A percentile compares a stretch with the other conserved stretches of the same genome.
These are phyloP conservation scores for Scelioninae gen. 1 DNA, from an alignment of 2,888 invertebrate genomes.

Conservation along the genomic window DNA sequence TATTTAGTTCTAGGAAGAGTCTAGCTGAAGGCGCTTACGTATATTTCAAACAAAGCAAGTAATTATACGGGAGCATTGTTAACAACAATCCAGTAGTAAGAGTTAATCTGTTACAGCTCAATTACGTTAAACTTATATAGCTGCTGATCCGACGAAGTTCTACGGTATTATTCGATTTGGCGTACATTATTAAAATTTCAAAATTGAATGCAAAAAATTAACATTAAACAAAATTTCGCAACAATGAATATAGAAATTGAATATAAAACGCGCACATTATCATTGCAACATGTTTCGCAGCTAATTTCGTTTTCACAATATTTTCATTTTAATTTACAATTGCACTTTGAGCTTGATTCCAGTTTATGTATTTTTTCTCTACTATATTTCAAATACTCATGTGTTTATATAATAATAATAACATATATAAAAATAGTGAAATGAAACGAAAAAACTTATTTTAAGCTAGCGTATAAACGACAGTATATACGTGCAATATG, in stretches of 20 bases:
- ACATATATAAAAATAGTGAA: too few species aligned
- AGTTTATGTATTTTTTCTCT: background rate
- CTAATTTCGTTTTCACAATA: background rate
- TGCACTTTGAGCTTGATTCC: background rate
- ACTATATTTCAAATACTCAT: too few species aligned
- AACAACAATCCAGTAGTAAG: background rate
- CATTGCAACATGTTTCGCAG: background rate
- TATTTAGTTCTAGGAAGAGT: too few species aligned
- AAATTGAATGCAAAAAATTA: too few species aligned
- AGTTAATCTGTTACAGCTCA: constrained; percentile 20
- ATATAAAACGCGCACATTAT: background rate
- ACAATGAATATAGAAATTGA: too few species aligned
- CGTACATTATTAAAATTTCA: too few species aligned
- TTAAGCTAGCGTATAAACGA: too few species aligned
- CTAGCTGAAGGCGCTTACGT: background rate
- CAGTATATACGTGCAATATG: too few species aligned
- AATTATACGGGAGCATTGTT: constrained; percentile 6
- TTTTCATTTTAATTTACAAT: background rate
- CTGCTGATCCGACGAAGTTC: background rate
- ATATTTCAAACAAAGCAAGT: constrained; percentile 8
- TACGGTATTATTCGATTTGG: background rate
- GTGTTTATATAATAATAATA: too few species aligned
- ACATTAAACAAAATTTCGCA: too few species aligned
- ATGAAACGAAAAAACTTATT: too few species aligned
- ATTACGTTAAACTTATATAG: constrained; percentile 16